phyloP scores from a whole-genome alignment of 2,113 vertebrate species.

The Equus quagga region DNA sequence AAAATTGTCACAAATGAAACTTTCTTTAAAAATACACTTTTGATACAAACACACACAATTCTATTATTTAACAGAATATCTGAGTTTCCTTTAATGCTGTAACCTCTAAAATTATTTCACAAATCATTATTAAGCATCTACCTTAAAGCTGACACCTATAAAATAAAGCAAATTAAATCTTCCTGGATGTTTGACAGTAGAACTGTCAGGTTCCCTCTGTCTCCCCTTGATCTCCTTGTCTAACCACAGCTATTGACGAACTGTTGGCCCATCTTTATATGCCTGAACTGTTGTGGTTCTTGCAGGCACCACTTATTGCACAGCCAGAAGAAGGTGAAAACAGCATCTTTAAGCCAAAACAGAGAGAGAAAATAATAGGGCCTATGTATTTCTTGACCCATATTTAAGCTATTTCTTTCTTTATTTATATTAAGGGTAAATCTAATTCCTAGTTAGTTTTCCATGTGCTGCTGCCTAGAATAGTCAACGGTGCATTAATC shows the following conservation, averaged over 20 bases:
- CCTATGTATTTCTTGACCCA: background rate
- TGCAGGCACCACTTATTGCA: background rate
- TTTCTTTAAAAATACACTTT: slow-evolving; percentile 51
- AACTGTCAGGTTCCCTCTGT: background rate
- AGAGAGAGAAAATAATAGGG: background rate
- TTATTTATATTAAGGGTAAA: background rate
- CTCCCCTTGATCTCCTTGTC: background rate
- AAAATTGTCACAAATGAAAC: slow-evolving; percentile 50
- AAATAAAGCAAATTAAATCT: slow-evolving; percentile 40
- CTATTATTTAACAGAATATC: background rate
- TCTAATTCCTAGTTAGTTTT: slow-evolving; percentile 28
- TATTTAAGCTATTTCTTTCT: background rate
- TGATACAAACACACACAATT: background rate
- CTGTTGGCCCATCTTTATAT: background rate
- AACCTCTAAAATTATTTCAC: background rate
- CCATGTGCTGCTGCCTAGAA: background rate
- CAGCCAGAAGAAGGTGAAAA: background rate
- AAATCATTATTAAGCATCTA: background rate
- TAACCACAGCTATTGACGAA: background rate
- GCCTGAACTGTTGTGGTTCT: background rate
- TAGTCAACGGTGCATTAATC: background rate
- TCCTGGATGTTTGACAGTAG: background rate
- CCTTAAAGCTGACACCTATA: background rate
- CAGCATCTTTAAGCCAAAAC: background rate
- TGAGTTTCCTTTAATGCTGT: slow-evolving; percentile 24